Conservation (phyloP, 2,888 invertebrate genomes). For the Pyrgus malvae region DNA sequence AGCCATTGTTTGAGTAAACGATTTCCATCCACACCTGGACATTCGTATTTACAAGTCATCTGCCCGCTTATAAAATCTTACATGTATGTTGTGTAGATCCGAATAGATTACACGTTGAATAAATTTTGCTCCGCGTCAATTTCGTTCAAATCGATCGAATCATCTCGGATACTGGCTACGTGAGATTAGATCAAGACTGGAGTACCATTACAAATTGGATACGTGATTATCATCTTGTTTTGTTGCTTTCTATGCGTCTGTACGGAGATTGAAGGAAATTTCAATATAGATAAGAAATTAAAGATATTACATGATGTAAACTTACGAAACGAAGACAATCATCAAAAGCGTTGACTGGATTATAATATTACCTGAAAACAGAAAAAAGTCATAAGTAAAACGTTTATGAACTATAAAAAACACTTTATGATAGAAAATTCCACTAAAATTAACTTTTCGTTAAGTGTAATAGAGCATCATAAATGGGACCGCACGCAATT, state of each 20-base stretch:
- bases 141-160: slow-evolving; percentile 62
- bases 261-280: not conserved
- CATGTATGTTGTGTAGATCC: not conserved
- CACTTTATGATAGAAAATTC: slow-evolving; percentile 21
- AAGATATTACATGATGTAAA: not conserved
- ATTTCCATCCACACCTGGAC: slow-evolving; percentile 1
- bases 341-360: not conserved
- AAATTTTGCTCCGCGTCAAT: slow-evolving; percentile 32
- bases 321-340: slow-evolving; percentile 1
- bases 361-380: slow-evolving; percentile 28
- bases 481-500: slow-evolving; percentile 30
- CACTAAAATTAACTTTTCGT: slow-evolving; percentile 18
- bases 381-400: slow-evolving; percentile 15
- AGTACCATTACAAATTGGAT: slow-evolving; percentile 22
- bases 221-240: slow-evolving; percentile 19
- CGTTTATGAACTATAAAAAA: slow-evolving; percentile 20
- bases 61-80: not conserved
- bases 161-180: slow-evolving; percentile 35
- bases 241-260: slow-evolving; percentile 9
- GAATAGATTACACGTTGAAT: slow-evolving; percentile 46
- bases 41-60: not conserved
- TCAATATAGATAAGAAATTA: not conserved
- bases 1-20: not conserved
- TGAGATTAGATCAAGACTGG: slow-evolving; percentile 11
- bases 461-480: slow-evolving; percentile 18